Base-by-base conservation (phyloP, 2,113 vertebrate species). In the Phrynosoma platyrhinos region DNA sequence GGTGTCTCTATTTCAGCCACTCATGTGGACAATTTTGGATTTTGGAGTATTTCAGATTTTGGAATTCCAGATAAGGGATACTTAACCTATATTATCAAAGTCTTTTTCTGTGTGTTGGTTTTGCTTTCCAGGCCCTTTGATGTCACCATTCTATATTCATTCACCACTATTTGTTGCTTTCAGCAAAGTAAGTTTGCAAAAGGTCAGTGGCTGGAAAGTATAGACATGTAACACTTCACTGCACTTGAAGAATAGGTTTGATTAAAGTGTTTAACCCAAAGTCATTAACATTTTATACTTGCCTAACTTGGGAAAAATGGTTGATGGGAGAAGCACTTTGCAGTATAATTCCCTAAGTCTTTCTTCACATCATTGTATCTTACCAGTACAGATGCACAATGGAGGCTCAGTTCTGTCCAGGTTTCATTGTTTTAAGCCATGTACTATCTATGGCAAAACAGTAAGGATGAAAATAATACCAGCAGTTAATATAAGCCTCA, bases 241-340 rank as follows among this genome's bases (percentile, higher is more conserved):
- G 8, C 89, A 47, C 91, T 90, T 86, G 87, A 84, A 91, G 69
- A 16, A 36, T 9, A 58, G 0, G 64, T 83, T 36, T 91, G 72
- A 88, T 71, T 52, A 89, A 90, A 85, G 58, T 64, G 14, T 25
- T 62, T 81, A 88, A 87, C 78, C 86, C 76, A 71, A 23, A 25
- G 64, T 69, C 83, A 32, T 30, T 90, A 87, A 88, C 53, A 94
- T 92, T 90, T 95, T 94, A 90, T 94, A 12, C 92, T 86, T 52
- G 18, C 55, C 42, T 91, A 71, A 75, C 55, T 23, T 80, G 62
- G n/a, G 82, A 77, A 72, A 77, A 91, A 92, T 27, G 27, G 89
- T 78, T 90, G 86, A 89, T 82, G 81, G 79, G 32, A 79, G 64
- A 92, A 91, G 91, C 36, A 3, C 14, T 52, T 90, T 79, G 85